phyloP scores from a whole-genome alignment of 2,888 invertebrate genomes.

The Vannuccia rotundouncinata region DNA sequence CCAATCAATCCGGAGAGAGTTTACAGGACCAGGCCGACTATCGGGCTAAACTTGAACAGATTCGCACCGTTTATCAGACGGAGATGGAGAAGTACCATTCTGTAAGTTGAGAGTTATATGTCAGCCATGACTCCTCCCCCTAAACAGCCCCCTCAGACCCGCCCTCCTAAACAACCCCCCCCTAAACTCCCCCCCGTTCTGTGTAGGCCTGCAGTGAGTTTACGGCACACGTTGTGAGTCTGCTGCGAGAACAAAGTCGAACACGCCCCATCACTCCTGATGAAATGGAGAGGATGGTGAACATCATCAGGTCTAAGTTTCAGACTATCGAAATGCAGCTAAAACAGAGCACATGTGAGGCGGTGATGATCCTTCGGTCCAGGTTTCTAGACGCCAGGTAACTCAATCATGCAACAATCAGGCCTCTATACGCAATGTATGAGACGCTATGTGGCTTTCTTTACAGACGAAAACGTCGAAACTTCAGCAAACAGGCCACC shows the following conservation, averaged over 20 bases:
- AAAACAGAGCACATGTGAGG: constrained; percentile 98
- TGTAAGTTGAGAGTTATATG: constrained; percentile 58
- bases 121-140: too few relatives aligned
- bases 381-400: constrained; percentile 68
- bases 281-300: constrained; percentile 98
- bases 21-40: constrained; percentile 95
- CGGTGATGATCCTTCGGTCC: constrained; percentile 94
- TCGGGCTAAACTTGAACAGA: constrained; percentile 96
- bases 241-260: constrained; percentile 87
- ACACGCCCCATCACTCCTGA: constrained; percentile 93
- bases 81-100: constrained; percentile 99
- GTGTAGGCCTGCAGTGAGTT: constrained; percentile 99
- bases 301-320: constrained; percentile 95
- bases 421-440: too few relatives aligned
- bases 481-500: constrained; percentile 98
- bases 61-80: constrained; percentile 95
- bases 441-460: not conserved
- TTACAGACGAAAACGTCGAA: constrained; percentile 73
- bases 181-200: too few relatives aligned
- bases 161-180: too few relatives aligned
- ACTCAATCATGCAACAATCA: too few relatives aligned
- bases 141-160: too few relatives aligned
- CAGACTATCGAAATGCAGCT: constrained; percentile 69
- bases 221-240: constrained; percentile 98
- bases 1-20: not conserved